Evolutionary conservation across 1,140 invertebrate genomes (phyloP).

Genomic region (Aethina tumida): DNA sequence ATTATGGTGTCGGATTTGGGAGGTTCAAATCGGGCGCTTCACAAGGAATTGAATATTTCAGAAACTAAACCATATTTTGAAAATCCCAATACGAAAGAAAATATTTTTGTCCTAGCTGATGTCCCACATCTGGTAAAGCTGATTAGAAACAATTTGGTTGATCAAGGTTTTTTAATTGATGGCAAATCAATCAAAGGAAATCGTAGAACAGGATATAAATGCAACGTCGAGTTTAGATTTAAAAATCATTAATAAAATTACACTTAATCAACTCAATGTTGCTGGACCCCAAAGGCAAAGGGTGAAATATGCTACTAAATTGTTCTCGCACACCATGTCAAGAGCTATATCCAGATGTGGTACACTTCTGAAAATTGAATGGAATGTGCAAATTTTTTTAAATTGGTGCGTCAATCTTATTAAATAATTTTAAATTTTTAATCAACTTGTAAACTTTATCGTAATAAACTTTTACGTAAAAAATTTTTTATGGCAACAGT

Average conservation of each 20-base stretch:
- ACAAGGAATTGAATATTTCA: conserved; percentile 15
- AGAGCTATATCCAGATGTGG: conserved; percentile 8
- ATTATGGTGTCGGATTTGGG: conserved; percentile 26
- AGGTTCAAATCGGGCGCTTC: conserved; percentile 18
- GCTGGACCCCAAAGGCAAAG: conserved; percentile 1
- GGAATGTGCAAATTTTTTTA: conserved; percentile 11
- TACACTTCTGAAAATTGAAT: conserved; percentile 2
- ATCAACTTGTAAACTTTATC: conserved; percentile 1
- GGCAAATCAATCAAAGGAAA: conserved; percentile 15
- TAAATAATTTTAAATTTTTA: background rate
- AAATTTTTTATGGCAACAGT: no score
- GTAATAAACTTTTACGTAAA: no score
- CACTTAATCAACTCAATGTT: no score
- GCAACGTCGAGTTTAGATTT: conserved; percentile 10
- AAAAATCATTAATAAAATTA: conserved; percentile 8
- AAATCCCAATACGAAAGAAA: conserved; percentile 15
- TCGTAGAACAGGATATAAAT: conserved; percentile 9
- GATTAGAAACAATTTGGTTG: conserved; percentile 24
- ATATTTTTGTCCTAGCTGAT: conserved; percentile 22
- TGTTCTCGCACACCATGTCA: conserved; percentile 8
- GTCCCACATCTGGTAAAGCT: conserved; percentile 24
- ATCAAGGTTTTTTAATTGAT: conserved; percentile 20
- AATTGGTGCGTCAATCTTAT: conserved; percentile 4
- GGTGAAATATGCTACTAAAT: conserved; percentile 8
- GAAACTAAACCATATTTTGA: conserved; percentile 11